Evolutionary conservation across 1,140 invertebrate genomes (phyloP).

Genomic region (Sitodiplosis mosellana): DNA sequence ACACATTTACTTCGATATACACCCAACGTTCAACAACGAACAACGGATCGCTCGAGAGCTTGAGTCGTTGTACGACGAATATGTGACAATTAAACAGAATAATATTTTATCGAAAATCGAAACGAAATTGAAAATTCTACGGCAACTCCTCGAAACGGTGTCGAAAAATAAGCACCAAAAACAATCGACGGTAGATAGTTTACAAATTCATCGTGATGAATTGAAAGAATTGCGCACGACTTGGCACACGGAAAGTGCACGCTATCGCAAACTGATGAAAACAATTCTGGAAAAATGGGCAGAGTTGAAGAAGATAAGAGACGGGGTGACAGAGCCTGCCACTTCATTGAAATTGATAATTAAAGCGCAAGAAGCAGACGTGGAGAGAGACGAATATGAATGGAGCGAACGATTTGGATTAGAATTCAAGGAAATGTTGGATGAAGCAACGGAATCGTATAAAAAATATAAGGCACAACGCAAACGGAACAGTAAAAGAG

Average conservation of each 20-base stretch:
- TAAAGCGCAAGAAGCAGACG: slow-evolving; percentile 12
- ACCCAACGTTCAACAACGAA: slow-evolving; percentile 24
- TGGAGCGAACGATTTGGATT: slow-evolving; percentile 16
- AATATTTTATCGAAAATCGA: slow-evolving; percentile 14
- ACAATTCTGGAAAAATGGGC: slow-evolving; percentile 23
- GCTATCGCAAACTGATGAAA: slow-evolving; percentile 16
- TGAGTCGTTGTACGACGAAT: slow-evolving; percentile 18
- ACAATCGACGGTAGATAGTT: background rate
- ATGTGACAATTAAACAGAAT: slow-evolving; percentile 12
- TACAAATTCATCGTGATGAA: slow-evolving; percentile 10
- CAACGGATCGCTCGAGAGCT: slow-evolving; percentile 22
- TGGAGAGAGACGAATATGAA: slow-evolving; percentile 10
- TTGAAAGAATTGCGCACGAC: slow-evolving; percentile 18
- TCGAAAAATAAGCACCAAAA: slow-evolving; percentile 3
- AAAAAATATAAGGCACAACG: slow-evolving; percentile 9
- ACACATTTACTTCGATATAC: slow-evolving; percentile 23
- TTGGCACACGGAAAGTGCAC: slow-evolving; percentile 19
- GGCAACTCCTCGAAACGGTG: slow-evolving; percentile 13
- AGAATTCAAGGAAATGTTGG: slow-evolving; percentile 22
- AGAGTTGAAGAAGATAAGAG: slow-evolving; percentile 20
- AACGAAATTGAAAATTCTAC: slow-evolving; percentile 19
- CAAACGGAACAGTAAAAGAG: slow-evolving; percentile 1
- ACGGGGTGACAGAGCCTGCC: slow-evolving; percentile 17
- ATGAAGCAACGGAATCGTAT: slow-evolving; percentile 18
- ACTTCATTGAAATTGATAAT: slow-evolving; percentile 23